Conservation (phyloP, 1,140 invertebrate species). For the Hylyphantes graminicola region DNA sequence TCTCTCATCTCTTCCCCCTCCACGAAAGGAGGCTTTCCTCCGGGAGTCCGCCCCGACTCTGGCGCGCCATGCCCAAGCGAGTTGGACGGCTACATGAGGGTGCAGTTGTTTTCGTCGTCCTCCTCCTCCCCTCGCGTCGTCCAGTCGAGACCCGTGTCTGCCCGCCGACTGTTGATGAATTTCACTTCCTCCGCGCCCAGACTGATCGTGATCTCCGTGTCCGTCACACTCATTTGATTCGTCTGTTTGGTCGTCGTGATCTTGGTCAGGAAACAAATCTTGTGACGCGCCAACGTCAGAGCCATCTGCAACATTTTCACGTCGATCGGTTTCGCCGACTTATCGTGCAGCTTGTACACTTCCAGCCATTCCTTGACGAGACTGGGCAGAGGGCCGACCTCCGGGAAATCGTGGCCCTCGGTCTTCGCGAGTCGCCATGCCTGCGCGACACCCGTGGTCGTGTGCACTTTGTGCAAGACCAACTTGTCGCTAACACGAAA, state of each 20-base stretch:
- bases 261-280: constrained; percentile 11
- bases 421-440: background rate
- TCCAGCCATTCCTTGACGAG: background rate
- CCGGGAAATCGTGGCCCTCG: background rate
- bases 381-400: background rate
- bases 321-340: background rate
- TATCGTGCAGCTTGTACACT: background rate
- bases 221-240: background rate
- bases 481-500: background rate
- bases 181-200: background rate
- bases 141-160: background rate
- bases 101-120: background rate
- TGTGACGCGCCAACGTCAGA: background rate
- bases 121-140: background rate
- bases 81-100: background rate
- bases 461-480: background rate
- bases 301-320: background rate
- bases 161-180: background rate
- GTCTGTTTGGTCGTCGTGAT: background rate
- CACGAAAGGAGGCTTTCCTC: background rate
- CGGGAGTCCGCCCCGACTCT: background rate
- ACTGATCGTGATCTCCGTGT: background rate
- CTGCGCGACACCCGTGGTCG: background rate
- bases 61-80: background rate
- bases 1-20: background rate